A percentile compares a stretch with the other conserved stretches of the same genome.
phyloP scores from a whole-genome alignment of 1,140 invertebrate species.

The Bradysia coprophila region DNA sequence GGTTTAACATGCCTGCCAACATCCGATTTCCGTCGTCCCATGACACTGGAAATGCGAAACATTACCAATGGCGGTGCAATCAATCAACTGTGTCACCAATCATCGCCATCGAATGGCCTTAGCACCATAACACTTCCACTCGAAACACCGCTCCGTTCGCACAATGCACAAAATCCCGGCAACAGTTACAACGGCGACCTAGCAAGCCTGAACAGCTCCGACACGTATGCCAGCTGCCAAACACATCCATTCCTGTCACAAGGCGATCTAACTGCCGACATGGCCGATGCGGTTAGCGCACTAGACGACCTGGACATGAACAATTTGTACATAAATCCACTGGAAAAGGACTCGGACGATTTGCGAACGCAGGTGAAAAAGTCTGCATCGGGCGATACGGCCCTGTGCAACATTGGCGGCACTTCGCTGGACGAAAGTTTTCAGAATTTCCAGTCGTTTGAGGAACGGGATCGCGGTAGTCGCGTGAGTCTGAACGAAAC shows the following conservation, averaged over 20 bases:
- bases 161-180: constrained; percentile 7
- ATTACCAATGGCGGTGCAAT: constrained; percentile 9
- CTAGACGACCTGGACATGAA: constrained; percentile 33
- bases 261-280: constrained; percentile 57
- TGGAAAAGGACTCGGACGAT: constrained; percentile 37
- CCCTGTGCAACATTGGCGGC: constrained; percentile 28
- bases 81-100: background rate
- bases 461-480: constrained; percentile 31
- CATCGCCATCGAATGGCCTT: constrained; percentile 3
- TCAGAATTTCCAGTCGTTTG: constrained; percentile 26
- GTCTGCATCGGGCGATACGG: constrained; percentile 57
- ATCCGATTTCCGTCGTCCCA: constrained; percentile 54
- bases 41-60: constrained; percentile 53
- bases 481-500: constrained; percentile 44
- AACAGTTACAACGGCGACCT: constrained; percentile 36
- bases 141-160: constrained; percentile 15
- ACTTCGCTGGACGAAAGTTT: constrained; percentile 28
- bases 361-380: constrained; percentile 38
- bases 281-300: constrained; percentile 26
- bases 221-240: constrained; percentile 90
- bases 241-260: constrained; percentile 82
- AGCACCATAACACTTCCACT: constrained; percentile 19
- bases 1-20: constrained; percentile 65
- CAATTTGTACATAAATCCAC: constrained; percentile 83
- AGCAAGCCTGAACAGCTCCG: constrained; percentile 63